These are phyloP conservation scores for Heterotis niloticus DNA, from an alignment of 2,113 vertebrate species.

Conservation along the genomic window DNA sequence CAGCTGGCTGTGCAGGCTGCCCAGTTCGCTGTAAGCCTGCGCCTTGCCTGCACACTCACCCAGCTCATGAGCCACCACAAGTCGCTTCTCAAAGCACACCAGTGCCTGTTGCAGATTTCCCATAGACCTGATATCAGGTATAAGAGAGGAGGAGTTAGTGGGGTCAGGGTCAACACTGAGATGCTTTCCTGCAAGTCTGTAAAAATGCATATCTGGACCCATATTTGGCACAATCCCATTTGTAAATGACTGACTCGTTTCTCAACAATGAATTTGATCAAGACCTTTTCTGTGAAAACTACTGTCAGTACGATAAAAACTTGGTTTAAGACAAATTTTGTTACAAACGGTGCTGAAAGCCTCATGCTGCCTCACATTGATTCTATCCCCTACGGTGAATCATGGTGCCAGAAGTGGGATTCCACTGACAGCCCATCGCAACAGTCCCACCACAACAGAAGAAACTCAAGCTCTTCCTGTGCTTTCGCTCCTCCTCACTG, in stretches of 20 bases:
- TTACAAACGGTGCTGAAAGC: too few relatives aligned
- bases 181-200: too few relatives aligned
- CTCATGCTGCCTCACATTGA: too few relatives aligned
- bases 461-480: background rate
- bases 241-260: background rate
- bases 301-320: too few relatives aligned
- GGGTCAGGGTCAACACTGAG: too few relatives aligned
- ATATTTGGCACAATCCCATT: background rate
- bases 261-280: background rate
- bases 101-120: slow-evolving; percentile 91
- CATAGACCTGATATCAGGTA: slow-evolving; percentile 73
- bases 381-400: too few relatives aligned
- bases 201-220: too few relatives aligned
- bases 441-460: background rate
- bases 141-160: too few relatives aligned
- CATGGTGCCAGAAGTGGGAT: too few relatives aligned
- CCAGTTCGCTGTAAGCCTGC: slow-evolving; percentile 92
- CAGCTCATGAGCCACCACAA: slow-evolving; percentile 87
- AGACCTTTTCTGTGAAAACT: too few relatives aligned
- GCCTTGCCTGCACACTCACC: slow-evolving; percentile 86
- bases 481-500: background rate
- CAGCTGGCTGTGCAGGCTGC: slow-evolving; percentile 87
- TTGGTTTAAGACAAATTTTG: too few relatives aligned
- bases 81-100: slow-evolving; percentile 92
- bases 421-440: background rate